Conservation (phyloP, 1,140 invertebrate species). For the Drosophila aff. region DNA sequence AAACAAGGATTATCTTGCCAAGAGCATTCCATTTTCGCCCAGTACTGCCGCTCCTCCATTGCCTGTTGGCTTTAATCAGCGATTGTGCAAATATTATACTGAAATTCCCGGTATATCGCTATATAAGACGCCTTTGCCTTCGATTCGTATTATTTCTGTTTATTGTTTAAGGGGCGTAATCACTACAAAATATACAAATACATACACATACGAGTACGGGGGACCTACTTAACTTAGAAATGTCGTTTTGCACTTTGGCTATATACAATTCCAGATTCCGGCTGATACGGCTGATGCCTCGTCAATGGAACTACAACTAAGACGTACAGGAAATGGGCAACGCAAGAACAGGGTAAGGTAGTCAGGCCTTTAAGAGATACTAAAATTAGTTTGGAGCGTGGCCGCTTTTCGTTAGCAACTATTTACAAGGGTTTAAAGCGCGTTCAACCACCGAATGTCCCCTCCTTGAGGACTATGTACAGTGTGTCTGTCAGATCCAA, state of each 20-base stretch:
- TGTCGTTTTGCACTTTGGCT: conserved; percentile 51
- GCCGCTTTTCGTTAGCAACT: conserved; percentile 16
- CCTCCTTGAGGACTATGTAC: conserved; percentile 12
- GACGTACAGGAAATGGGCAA: conserved; percentile 15
- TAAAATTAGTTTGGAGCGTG: conserved; percentile 20
- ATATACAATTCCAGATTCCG: conserved; percentile 46
- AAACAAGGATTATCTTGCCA: neutral
- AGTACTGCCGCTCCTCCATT: too few species aligned
- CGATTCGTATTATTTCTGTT: conserved; percentile 36
- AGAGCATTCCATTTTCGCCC: neutral
- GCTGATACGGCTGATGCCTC: conserved; percentile 26
- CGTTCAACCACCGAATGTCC: conserved; percentile 33
- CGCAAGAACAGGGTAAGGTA: conserved; percentile 23
- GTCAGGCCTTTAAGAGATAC: conserved; percentile 13
- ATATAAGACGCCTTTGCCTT: conserved; percentile 5
- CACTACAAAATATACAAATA: conserved; percentile 36
- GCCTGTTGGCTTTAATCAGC: neutral
- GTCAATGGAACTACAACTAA: conserved; percentile 41
- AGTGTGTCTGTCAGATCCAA: conserved; percentile 18
- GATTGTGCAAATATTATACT: conserved; percentile 3
- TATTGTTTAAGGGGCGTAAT: conserved; percentile 44
- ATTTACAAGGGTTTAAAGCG: conserved; percentile 61
- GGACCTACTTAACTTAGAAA: conserved; percentile 54
- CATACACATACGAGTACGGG: conserved; percentile 33
- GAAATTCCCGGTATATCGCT: conserved; percentile 26